Evolutionary conservation across 1,140 invertebrate genomes (phyloP).

Genomic region (Pseudomyrmex cubaensis): DNA sequence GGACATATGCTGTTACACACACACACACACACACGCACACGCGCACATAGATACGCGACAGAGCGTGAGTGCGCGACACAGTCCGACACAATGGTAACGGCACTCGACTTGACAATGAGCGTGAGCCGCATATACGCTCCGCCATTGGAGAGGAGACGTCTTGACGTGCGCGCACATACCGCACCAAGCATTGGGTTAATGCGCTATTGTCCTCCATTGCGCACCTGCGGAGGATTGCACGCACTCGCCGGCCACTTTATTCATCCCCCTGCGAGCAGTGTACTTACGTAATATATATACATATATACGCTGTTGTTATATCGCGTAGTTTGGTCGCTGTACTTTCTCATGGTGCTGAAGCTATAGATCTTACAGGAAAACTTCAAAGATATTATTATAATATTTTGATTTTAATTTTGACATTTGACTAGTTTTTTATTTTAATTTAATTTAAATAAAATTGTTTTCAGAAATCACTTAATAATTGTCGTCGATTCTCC

Average conservation of each 20-base stretch:
- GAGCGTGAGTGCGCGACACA: conserved; percentile 65
- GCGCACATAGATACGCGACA: conserved; percentile 60
- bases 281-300: conserved; percentile 59
- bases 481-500: too few species aligned
- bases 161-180: conserved; percentile 52
- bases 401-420: too few species aligned
- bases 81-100: conserved; percentile 70
- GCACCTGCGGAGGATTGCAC: conserved; percentile 70
- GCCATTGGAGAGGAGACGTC: conserved; percentile 66
- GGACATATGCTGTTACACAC: background rate
- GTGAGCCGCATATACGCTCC: conserved; percentile 61
- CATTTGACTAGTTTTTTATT: too few species aligned
- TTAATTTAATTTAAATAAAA: too few species aligned
- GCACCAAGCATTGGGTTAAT: conserved; percentile 63
- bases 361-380: too few species aligned
- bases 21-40: conserved; percentile 12
- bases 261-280: conserved; percentile 39
- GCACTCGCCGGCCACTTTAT: conserved; percentile 51
- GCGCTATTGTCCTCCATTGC: conserved; percentile 69
- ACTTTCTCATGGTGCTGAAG: too few species aligned
- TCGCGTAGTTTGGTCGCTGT: background rate
- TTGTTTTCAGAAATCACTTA: too few species aligned
- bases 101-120: conserved; percentile 72
- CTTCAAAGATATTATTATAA: too few species aligned
- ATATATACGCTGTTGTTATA: background rate